Evolutionary conservation across 2,888 invertebrate genomes (phyloP).

Genomic region (Mythimna vitellina): DNA sequence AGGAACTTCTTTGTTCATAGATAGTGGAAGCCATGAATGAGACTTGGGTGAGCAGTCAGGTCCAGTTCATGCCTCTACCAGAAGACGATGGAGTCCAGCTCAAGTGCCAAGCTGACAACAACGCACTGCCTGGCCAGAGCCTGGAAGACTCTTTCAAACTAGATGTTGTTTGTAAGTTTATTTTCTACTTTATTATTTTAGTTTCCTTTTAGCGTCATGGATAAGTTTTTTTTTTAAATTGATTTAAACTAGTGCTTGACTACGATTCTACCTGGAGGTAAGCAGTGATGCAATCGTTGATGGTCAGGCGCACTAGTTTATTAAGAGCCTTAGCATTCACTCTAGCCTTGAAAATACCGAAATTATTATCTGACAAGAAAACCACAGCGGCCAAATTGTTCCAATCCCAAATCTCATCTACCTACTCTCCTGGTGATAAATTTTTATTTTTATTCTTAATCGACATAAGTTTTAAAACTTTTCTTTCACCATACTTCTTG

Average conservation of each 20-base stretch:
- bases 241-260: no score
- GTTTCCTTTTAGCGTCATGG: not conserved
- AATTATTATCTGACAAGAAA: no score
- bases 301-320: no score
- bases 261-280: no score
- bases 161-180: conserved; percentile 96
- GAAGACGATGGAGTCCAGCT: conserved; percentile 96
- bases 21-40: conserved; percentile 92
- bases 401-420: no score
- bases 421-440: no score
- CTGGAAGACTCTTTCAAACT: conserved; percentile 95
- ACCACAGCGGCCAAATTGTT: no score
- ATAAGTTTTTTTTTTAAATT: not conserved
- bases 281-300: no score
- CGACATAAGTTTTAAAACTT: not conserved
- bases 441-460: no score
- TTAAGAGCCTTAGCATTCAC: no score
- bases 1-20: conserved; percentile 77
- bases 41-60: conserved; percentile 93
- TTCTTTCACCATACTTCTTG: not conserved
- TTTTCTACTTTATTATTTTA: no score
- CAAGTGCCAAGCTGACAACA: conserved; percentile 96
- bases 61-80: conserved; percentile 95
- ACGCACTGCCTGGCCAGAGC: conserved; percentile 93
- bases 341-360: no score